These are phyloP conservation scores for Eupleurogrammus muticus DNA, from an alignment of 2,797 vertebrate species.

Conservation along the genomic window DNA sequence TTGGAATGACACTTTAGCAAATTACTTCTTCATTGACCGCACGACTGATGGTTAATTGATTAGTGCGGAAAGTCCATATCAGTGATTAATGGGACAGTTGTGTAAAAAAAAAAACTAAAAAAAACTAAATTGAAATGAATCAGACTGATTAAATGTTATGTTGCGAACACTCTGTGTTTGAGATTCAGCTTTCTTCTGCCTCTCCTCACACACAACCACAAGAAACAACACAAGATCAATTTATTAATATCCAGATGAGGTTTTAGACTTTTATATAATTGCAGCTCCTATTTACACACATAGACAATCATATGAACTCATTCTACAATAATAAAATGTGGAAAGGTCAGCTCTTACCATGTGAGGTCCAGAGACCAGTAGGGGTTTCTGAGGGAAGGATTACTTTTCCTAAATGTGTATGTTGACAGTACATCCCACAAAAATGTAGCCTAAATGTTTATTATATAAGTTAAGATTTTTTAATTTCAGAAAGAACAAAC, in stretches of 20 bases:
- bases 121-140: constrained; percentile 19
- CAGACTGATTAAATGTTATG: constrained; percentile 14
- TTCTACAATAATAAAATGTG: neutral
- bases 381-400: neutral
- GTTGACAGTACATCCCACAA: no score
- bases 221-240: neutral
- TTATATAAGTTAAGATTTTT: no score
- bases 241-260: no score
- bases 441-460: no score
- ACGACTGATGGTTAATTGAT: constrained; percentile 25
- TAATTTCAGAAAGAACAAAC: no score
- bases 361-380: neutral
- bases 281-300: neutral
- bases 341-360: neutral
- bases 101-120: neutral
- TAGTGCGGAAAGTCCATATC: constrained; percentile 17
- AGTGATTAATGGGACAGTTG: constrained; percentile 4
- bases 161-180: neutral
- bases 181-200: neutral
- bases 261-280: neutral
- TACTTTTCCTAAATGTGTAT: neutral
- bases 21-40: constrained; percentile 3
- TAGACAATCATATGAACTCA: neutral
- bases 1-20: constrained; percentile 1
- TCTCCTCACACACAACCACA: neutral